Percentiles rank a stretch among this genome's conserved stretches.
Evolutionary conservation across 1,140 invertebrate species (phyloP).

Genomic region (Caenorhabditis latens): DNA sequence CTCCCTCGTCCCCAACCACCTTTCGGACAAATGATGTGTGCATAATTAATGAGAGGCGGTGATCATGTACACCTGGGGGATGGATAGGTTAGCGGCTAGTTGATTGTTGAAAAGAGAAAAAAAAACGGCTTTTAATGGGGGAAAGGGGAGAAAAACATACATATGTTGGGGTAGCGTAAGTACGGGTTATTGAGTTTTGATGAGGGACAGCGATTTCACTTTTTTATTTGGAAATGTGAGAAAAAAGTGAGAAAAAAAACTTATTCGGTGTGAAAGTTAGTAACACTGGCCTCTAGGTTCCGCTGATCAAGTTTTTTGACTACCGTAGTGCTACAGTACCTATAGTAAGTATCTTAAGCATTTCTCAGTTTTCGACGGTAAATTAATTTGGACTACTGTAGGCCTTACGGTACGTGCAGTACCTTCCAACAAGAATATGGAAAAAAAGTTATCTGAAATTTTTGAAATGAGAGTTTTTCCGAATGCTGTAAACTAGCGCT

Average conservation of each 20-base stretch:
- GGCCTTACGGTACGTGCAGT: too few species aligned
- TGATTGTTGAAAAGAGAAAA: not conserved
- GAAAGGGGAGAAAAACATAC: conserved; percentile 1
- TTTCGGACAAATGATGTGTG: conserved; percentile 52
- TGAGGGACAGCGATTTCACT: not conserved
- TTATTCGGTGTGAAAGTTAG: not conserved
- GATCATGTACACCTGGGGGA: not conserved
- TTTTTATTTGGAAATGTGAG: not conserved
- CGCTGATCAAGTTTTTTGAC: too few species aligned
- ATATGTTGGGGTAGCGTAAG: not conserved
- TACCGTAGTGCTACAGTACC: too few species aligned
- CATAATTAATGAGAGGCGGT: conserved; percentile 44
- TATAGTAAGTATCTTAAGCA: too few species aligned
- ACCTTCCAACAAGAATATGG: too few species aligned
- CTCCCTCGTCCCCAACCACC: conserved; percentile 2
- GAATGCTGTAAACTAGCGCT: too few species aligned
- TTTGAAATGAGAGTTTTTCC: too few species aligned
- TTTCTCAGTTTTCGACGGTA: too few species aligned
- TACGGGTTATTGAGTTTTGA: conserved; percentile 32
- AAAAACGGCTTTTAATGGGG: conserved; percentile 25
- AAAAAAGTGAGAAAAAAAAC: not conserved
- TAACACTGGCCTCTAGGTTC: too few species aligned
- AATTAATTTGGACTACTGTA: too few species aligned
- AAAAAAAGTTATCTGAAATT: not conserved
- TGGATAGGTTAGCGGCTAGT: not conserved